A percentile compares a stretch with the other conserved stretches of the same genome.
phyloP scores from a whole-genome alignment of 2,797 vertebrate species.

The Cephalopachus bancanus region DNA sequence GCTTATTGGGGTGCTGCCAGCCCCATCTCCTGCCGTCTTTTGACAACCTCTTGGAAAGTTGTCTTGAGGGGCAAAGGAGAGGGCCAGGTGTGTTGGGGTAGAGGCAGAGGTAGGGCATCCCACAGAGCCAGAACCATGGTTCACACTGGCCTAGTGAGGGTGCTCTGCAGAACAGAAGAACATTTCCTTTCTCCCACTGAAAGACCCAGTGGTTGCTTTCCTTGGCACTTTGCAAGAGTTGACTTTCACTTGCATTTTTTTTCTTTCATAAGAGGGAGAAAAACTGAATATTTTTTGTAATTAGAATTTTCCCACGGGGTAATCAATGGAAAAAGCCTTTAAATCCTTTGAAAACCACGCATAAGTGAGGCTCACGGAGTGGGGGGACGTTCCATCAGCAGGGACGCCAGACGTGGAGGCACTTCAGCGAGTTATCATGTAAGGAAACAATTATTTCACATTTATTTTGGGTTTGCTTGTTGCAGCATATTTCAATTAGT shows the following conservation, averaged over 20 bases:
- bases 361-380: not conserved
- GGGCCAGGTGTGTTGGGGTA: not conserved
- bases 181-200: not conserved
- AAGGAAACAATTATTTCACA: constrained; percentile 29
- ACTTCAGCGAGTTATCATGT: not conserved
- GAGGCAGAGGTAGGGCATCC: not conserved
- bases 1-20: not conserved
- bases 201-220: constrained; percentile 55
- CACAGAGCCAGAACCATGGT: fast-evolving
- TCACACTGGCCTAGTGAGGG: fast-evolving
- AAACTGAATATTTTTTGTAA: constrained; percentile 73
- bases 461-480: constrained; percentile 81
- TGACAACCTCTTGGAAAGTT: not conserved
- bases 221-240: constrained; percentile 56
- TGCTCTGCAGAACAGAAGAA: not conserved
- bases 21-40: not conserved
- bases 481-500: constrained; percentile 79
- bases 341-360: constrained; percentile 54
- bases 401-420: not conserved
- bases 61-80: not conserved
- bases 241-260: constrained; percentile 65
- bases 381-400: not conserved
- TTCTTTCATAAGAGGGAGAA: constrained; percentile 9
- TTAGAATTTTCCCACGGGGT: constrained; percentile 71
- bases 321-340: constrained; percentile 46